Evolutionary conservation across 92 coral and sea anemone genomes (phyloP).

Genomic region (Actinernus sp.): DNA sequence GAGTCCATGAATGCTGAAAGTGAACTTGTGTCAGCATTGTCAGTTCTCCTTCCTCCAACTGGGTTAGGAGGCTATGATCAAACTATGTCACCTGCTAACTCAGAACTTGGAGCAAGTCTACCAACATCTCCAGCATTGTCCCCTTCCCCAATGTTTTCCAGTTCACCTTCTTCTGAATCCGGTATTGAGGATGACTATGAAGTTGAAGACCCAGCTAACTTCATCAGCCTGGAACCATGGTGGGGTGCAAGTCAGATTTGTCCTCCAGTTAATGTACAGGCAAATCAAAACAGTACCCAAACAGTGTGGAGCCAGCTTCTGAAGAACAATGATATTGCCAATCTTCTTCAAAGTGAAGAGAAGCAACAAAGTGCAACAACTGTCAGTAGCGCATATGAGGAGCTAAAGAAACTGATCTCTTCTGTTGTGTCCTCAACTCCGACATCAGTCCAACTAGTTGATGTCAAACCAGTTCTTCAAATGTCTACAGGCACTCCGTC

Average conservation of each 20-base stretch:
- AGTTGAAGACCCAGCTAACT: constrained; percentile 41
- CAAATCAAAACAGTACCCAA: constrained; percentile 5
- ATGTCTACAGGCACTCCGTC: too few relatives aligned
- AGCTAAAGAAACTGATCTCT: neutral
- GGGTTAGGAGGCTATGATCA: constrained; percentile 13
- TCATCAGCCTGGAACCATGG: constrained; percentile 11
- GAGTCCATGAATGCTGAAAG: neutral
- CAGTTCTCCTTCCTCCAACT: too few relatives aligned
- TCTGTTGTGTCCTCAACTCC: neutral
- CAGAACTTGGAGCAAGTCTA: constrained; percentile 70
- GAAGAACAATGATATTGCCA: neutral
- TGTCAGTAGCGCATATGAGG: neutral
- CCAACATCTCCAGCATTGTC: constrained; percentile 71
- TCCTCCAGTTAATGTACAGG: neutral
- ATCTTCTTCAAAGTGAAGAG: neutral
- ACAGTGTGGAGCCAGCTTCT: constrained; percentile 45
- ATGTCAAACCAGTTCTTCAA: too few relatives aligned
- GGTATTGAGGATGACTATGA: constrained; percentile 88
- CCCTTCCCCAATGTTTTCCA: constrained; percentile 59
- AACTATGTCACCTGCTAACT: constrained; percentile 41
- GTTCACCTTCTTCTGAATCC: constrained; percentile 82
- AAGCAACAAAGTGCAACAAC: neutral
- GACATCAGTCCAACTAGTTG: too few relatives aligned
- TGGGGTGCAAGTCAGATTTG: neutral
- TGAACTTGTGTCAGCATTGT: neutral